Evolutionary conservation across 2,888 invertebrate genomes (phyloP).

Genomic region (Lycaena phlaeas): DNA sequence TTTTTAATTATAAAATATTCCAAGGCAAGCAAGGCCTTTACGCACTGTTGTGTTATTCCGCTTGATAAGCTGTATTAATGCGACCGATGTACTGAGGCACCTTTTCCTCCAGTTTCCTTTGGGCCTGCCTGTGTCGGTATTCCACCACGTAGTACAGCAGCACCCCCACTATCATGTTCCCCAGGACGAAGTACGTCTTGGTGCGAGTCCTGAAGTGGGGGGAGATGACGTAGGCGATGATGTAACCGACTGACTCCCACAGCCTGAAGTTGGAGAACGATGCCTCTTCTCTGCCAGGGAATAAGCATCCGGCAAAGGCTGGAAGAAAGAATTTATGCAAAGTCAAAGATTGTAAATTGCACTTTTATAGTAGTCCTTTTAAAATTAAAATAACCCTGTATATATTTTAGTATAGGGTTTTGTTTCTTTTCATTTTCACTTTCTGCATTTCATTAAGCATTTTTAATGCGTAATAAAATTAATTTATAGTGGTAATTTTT

Average conservation of each 20-base stretch:
- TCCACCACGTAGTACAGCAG: conserved; percentile 64
- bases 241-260: conserved; percentile 79
- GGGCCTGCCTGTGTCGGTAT: conserved; percentile 32
- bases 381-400: too few species aligned
- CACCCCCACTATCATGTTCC: conserved; percentile 62
- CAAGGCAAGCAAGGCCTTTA: too few species aligned
- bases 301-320: conserved; percentile 77
- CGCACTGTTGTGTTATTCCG: too few species aligned
- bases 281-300: conserved; percentile 75
- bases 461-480: too few species aligned
- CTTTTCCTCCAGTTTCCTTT: conserved; percentile 21
- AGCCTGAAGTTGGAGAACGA: conserved; percentile 80
- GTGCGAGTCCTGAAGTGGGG: conserved; percentile 61
- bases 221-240: conserved; percentile 74
- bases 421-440: too few species aligned
- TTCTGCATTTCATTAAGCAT: too few species aligned
- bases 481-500: too few species aligned
- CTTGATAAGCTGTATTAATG: neutral
- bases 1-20: too few species aligned
- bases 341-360: too few species aligned
- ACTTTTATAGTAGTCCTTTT: too few species aligned
- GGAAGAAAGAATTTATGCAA: too few species aligned
- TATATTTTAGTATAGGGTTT: too few species aligned
- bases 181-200: conserved; percentile 69
- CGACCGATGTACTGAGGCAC: neutral